Conservation (phyloP, 2,797 vertebrate genomes). For the Siniperca scherzeri region DNA sequence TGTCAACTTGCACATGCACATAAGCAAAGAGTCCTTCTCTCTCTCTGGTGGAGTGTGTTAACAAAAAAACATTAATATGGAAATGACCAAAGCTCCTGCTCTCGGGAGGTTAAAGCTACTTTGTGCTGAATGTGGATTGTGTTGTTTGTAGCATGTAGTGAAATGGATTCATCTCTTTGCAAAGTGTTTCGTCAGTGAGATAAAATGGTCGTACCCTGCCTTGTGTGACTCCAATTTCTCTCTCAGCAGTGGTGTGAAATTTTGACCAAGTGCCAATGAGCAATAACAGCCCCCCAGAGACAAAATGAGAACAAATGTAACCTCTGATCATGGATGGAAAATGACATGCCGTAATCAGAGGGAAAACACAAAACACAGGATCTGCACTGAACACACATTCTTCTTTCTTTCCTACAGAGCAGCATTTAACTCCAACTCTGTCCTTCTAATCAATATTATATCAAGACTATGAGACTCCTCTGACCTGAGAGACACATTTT, state of each 20-base stretch:
- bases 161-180: constrained; percentile 35
- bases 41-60: constrained; percentile 13
- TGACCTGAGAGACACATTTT: constrained; percentile 9
- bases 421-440: constrained; percentile 21
- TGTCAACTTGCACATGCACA: not conserved
- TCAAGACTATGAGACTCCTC: not conserved
- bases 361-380: not conserved
- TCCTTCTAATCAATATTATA: constrained; percentile 22
- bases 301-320: constrained; percentile 1
- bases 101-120: constrained; percentile 14
- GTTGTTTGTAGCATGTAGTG: not conserved
- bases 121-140: constrained; percentile 15
- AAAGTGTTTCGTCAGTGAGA: constrained; percentile 5
- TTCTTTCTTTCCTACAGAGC: not conserved
- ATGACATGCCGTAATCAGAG: not conserved
- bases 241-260: constrained; percentile 27
- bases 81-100: constrained; percentile 17
- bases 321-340: constrained; percentile 7
- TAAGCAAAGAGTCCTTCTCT: not conserved
- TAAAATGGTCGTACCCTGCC: constrained; percentile 2
- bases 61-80: constrained; percentile 10
- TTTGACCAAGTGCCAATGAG: constrained; percentile 25
- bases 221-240: constrained; percentile 23
- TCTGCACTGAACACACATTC: not conserved
- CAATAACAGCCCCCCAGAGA: constrained; percentile 12